These are phyloP conservation scores for Vulpes ferrilata DNA, from an alignment of 2,113 vertebrate species.

Conservation along the genomic window DNA sequence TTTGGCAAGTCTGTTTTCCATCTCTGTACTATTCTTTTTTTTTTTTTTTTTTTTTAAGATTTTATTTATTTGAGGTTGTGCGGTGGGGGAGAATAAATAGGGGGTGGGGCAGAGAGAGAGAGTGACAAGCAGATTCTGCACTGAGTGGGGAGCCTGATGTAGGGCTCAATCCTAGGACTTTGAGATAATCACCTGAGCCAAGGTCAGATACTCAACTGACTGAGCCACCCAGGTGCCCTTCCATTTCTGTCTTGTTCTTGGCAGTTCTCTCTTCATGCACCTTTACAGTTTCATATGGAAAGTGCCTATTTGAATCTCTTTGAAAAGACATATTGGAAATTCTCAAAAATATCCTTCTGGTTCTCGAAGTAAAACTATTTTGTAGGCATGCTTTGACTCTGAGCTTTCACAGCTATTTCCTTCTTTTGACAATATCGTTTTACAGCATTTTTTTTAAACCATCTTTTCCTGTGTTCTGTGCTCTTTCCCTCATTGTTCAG, in stretches of 20 bases:
- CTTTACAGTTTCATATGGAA: not conserved
- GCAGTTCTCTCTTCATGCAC: not conserved
- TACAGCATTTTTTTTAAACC: not conserved
- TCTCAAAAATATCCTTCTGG: not conserved
- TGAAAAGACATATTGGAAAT: conserved; percentile 23
- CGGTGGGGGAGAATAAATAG: not conserved
- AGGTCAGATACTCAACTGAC: not conserved
- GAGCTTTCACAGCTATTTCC: not conserved
- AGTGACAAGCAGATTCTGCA: not conserved
- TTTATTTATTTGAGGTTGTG: not conserved
- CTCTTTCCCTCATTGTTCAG: not conserved
- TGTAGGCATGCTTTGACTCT: not conserved
- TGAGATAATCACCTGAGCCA: not conserved
- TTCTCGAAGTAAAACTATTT: not conserved
- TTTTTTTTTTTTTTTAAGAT: not conserved
- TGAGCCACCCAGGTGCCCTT: not conserved
- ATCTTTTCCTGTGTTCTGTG: not conserved
- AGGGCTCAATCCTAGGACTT: not conserved
- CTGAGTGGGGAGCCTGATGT: not conserved
- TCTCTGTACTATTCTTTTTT: not conserved
- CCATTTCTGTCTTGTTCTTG: not conserved
- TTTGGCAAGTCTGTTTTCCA: not conserved
- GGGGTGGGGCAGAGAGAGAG: not conserved
- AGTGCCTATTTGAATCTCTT: not conserved
- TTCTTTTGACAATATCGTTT: not conserved